phyloP scores from a whole-genome alignment of 2,888 invertebrate species.

The Eupithecia pulchellata region DNA sequence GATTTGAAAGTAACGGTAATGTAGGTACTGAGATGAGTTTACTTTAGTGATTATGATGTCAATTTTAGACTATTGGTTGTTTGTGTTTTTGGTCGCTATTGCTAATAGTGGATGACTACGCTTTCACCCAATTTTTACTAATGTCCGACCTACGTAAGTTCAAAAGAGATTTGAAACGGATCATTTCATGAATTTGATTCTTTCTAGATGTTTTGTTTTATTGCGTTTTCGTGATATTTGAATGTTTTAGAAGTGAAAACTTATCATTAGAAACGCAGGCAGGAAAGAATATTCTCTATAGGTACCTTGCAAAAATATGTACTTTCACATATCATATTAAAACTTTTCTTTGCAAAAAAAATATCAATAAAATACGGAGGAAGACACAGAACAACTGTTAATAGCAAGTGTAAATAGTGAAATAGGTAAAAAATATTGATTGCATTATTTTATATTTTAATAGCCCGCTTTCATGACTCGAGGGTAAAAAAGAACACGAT shows the following conservation, averaged over 20 bases:
- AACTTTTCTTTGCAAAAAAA: too few relatives aligned
- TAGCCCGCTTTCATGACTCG: too few relatives aligned
- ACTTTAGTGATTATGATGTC: slow-evolving; percentile 69
- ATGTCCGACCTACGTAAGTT: background rate
- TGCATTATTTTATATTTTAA: too few relatives aligned
- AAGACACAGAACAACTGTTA: too few relatives aligned
- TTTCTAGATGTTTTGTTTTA: slow-evolving; percentile 53
- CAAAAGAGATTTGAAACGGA: slow-evolving; percentile 30
- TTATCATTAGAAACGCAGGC: slow-evolving; percentile 27
- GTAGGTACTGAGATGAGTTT: slow-evolving; percentile 45
- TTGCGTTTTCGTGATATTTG: slow-evolving; percentile 64
- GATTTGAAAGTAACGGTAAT: slow-evolving; percentile 54
- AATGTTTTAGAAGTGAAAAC: slow-evolving; percentile 45
- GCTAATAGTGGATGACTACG: background rate
- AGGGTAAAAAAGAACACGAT: too few relatives aligned
- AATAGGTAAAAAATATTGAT: too few relatives aligned
- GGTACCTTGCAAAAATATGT: too few relatives aligned
- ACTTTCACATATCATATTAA: too few relatives aligned
- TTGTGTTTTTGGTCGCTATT: background rate
- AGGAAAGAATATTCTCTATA: too few relatives aligned
- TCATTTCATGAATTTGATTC: slow-evolving; percentile 58
- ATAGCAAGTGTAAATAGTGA: too few relatives aligned
- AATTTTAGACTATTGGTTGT: slow-evolving; percentile 38
- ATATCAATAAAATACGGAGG: too few relatives aligned
- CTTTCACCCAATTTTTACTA: slow-evolving; percentile 34